These are phyloP conservation scores for Lutjanus erythropterus DNA, from an alignment of 2,113 vertebrate genomes.

Conservation along the genomic window DNA sequence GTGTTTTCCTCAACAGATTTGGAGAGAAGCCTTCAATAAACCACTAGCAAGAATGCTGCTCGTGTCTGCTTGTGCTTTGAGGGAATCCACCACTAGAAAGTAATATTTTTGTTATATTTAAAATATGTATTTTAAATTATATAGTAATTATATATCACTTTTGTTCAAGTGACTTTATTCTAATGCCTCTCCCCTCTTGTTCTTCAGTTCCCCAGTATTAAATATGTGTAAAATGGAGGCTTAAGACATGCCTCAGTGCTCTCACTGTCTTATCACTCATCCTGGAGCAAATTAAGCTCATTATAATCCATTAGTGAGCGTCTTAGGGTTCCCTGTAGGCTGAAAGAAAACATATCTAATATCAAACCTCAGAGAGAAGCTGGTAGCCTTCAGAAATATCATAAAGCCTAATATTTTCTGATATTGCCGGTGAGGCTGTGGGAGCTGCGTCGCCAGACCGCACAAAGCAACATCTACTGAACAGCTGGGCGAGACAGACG, in stretches of 20 bases:
- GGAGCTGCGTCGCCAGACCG: conserved; percentile 25
- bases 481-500: conserved; percentile 14
- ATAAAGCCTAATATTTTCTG: conserved; percentile 47
- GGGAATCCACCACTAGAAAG: not conserved
- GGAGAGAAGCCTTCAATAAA: no score
- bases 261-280: conserved; percentile 70
- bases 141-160: no score
- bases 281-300: conserved; percentile 75
- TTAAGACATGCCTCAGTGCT: conserved; percentile 63
- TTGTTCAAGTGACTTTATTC: no score
- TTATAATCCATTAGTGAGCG: conserved; percentile 77
- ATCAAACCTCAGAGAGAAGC: conserved; percentile 58
- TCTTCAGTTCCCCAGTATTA: conserved; percentile 50
- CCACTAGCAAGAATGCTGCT: no score
- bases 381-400: conserved; percentile 55
- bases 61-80: no score
- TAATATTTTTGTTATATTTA: no score
- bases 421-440: conserved; percentile 37
- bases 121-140: no score
- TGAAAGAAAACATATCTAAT: conserved; percentile 59
- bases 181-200: no score
- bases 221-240: conserved; percentile 63
- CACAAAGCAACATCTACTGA: conserved; percentile 38
- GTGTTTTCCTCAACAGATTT: no score
- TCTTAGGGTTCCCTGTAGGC: conserved; percentile 66